Conservation (phyloP, 1,140 invertebrate genomes). For the Lordiphosa clarofinis region DNA sequence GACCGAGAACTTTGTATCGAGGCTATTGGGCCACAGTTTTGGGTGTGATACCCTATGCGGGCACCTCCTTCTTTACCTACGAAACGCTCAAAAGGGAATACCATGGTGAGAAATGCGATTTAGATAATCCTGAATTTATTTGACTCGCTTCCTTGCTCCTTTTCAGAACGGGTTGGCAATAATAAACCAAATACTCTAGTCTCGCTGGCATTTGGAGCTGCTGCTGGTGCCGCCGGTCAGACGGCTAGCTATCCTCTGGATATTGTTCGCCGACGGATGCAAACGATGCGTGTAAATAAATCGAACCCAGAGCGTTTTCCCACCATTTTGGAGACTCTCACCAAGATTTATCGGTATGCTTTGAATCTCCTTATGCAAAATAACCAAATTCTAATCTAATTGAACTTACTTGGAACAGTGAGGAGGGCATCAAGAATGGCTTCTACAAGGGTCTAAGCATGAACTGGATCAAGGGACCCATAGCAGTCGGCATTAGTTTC, state of each 20-base stretch:
- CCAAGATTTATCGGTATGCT: slow-evolving; percentile 70
- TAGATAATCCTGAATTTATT: background rate
- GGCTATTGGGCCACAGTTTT: slow-evolving; percentile 95
- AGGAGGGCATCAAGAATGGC: slow-evolving; percentile 93
- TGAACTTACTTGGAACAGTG: slow-evolving; percentile 80
- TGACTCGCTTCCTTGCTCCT: background rate
- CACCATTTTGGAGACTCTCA: slow-evolving; percentile 65
- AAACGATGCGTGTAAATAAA: slow-evolving; percentile 69
- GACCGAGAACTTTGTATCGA: slow-evolving; percentile 88
- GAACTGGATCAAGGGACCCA: slow-evolving; percentile 99
- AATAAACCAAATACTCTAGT: slow-evolving; percentile 82
- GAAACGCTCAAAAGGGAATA: slow-evolving; percentile 94
- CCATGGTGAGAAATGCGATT: slow-evolving; percentile 82
- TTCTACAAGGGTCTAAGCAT: slow-evolving; percentile 99
- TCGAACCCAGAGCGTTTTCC: slow-evolving; percentile 36
- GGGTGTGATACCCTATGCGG: slow-evolving; percentile 98
- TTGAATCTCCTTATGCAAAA: background rate
- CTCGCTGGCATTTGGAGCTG: slow-evolving; percentile 91
- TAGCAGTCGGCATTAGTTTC: slow-evolving; percentile 99
- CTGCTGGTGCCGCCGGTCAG: slow-evolving; percentile 96
- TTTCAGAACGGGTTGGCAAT: slow-evolving; percentile 68
- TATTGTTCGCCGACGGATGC: slow-evolving; percentile 78
- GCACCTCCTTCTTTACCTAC: slow-evolving; percentile 98
- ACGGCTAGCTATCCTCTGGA: slow-evolving; percentile 93
- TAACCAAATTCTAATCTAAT: background rate